Conservation (phyloP, 2,888 invertebrate genomes). For the Drosophila limbata region DNA sequence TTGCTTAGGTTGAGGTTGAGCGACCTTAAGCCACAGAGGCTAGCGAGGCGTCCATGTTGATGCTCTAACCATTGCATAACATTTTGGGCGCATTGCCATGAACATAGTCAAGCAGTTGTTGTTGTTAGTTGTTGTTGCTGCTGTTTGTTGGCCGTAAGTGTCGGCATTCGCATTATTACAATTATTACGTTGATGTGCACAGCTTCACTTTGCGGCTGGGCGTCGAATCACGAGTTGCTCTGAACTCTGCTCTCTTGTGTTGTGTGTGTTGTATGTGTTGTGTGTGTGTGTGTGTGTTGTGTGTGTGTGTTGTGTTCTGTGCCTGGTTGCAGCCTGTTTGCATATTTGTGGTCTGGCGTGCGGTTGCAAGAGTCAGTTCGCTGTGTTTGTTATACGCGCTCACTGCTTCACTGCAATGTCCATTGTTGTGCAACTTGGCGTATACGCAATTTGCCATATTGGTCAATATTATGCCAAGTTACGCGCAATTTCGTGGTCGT, state of each 20-base stretch:
- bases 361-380: conserved; percentile 53
- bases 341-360: conserved; percentile 64
- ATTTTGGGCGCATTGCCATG: conserved; percentile 47
- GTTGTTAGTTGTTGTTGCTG: not conserved
- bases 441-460: conserved; percentile 74
- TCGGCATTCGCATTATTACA: conserved; percentile 78
- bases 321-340: conserved; percentile 47
- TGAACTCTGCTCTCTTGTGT: not conserved
- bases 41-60: conserved; percentile 29
- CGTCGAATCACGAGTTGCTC: not conserved
- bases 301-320: not conserved
- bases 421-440: conserved; percentile 59
- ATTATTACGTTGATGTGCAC: conserved; percentile 78
- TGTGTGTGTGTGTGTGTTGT: not conserved
- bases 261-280: not conserved
- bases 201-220: conserved; percentile 51
- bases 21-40: conserved; percentile 53
- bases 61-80: conserved; percentile 22
- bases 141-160: conserved; percentile 66
- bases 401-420: conserved; percentile 18
- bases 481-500: conserved; percentile 76
- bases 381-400: conserved; percentile 36
- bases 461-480: conserved; percentile 77
- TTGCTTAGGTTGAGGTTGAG: conserved; percentile 54
- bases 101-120: conserved; percentile 17